Base-by-base conservation (phyloP, 2,888 invertebrate genomes). In the Agonopterix alstromeriana region DNA sequence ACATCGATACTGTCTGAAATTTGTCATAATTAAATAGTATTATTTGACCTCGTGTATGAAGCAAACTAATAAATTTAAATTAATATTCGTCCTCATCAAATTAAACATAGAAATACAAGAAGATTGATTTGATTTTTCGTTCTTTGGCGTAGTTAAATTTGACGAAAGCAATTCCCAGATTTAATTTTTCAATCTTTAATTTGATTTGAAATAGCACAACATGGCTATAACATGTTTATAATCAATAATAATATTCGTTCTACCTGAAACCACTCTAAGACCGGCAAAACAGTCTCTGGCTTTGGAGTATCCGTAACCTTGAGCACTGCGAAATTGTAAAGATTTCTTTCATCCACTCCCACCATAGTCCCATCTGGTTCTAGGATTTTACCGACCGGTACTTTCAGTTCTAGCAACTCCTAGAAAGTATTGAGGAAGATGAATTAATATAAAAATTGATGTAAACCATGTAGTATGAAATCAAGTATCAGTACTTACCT, bases 361-460 rank as follows among this genome's bases (percentile, higher is more conserved):
- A 98, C 87, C 46, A 98, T 97, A 54, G 96, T 96, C 91, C 98
- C 95, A 68, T 98, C 98, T 0, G 97, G 95, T 88, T 99, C 99
- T 67, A 99, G 91, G 52, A 99, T 97, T 92, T 99, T 99, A 70
- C 96, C 97, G 8, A 88, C 65, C 1, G 84, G 77, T 0, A 82
- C 70, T 51, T 84, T 84, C 12, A 86, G 61, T 50, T 86, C 85
- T 53, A 75, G 57, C 42, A 84, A 52, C 49, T 86, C 86, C 85
- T 86, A 27, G 27, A 27, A 27, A 27, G 5, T 12, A 8, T 11
- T 10, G 10, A n/a, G 27, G 11, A 7, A 35, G 27, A 27, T n/a
- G 4, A 8, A 10, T 4, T 4, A 36, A n/a, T 36, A 5, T 9
- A 38, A 9, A n/a, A 12, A 35, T 10, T 47, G 0, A n/a, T 38